Evolutionary conservation across 2,797 vertebrate genomes (phyloP), one percentile per base, ranked within the genome.

Genomic region (Acridotheres tristis): DNA sequence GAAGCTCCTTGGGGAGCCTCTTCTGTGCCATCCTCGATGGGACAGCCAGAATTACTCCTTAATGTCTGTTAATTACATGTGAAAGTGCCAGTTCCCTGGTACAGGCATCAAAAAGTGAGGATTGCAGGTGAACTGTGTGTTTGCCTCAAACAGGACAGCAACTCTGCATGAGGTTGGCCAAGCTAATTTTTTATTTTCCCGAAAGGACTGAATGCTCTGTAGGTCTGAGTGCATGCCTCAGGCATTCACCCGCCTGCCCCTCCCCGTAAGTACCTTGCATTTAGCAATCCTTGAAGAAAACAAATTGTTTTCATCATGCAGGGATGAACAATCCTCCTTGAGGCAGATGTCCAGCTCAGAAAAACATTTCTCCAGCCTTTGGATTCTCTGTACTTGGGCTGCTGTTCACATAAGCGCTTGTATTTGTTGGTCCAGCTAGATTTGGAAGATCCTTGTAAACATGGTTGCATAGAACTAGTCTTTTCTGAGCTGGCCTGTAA

Each of bases 181-280:
- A 90, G 18, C 5, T 79, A 40, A 88, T 73, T 90, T 45, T 45
- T 82, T 84, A 62, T 90, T 91, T 84, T 85, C 68, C 67, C 63
- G 11, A 54, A 73, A 67, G 38, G 19, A 50, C 48, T 59, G 34
- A 81, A 58, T 23, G 50, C 47, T 91, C 69, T 54, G 29, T 34
- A 76, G 50, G 73, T 57, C 57, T 63, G 34, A 86, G 57, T 2
- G 23, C 12, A 22, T 8, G 45, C 69, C 71, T 93, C 51, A 76
- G 77, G 74, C 48, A 47, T 8, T 17, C 16, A 48, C 5, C 5
- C 0, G 0, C 54, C 58, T 47, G 63, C 40, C 26, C 20, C 27
- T 89, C 59, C 55, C 26, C 5, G 5, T 13, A 42, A 76, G 4
- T 53, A 73, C 34, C 25, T 78, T 74, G n/a, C 45, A 68, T 79